Percentiles rank a stretch among this genome's conserved stretches.
phyloP scores from a whole-genome alignment of 2,113 vertebrate genomes.

The Lynx canadensis region DNA sequence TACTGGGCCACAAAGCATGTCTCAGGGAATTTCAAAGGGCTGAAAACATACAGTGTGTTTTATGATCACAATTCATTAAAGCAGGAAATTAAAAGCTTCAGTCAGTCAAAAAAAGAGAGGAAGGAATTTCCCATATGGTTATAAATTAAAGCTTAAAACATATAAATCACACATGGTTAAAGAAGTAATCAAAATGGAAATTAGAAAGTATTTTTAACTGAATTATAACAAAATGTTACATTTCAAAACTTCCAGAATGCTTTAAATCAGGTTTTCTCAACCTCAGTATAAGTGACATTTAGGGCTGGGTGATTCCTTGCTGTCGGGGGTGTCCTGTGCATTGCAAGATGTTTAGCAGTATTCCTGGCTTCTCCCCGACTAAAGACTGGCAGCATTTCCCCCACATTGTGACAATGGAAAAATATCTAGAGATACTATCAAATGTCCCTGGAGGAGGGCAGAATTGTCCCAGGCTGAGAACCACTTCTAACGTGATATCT shows the following conservation, averaged over 20 bases:
- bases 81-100: conserved; percentile 62
- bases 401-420: neutral
- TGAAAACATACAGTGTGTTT: conserved; percentile 30
- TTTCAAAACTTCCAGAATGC: neutral
- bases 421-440: neutral
- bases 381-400: neutral
- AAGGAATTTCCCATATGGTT: neutral
- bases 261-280: neutral
- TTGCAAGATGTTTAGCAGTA: neutral
- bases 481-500: neutral
- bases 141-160: conserved; percentile 13
- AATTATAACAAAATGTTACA: conserved; percentile 46
- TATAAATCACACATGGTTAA: conserved; percentile 44
- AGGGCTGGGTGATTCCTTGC: neutral
- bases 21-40: neutral
- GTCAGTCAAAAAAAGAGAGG: conserved; percentile 15
- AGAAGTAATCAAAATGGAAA: conserved; percentile 59
- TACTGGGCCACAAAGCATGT: neutral
- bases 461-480: neutral
- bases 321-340: too few species aligned
- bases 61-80: conserved; percentile 58
- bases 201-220: conserved; percentile 23
- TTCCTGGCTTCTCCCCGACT: neutral
- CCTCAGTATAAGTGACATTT: neutral
- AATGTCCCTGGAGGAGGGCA: neutral